phyloP scores from a whole-genome alignment of 2,797 vertebrate genomes.

The Myotis planiceps region DNA sequence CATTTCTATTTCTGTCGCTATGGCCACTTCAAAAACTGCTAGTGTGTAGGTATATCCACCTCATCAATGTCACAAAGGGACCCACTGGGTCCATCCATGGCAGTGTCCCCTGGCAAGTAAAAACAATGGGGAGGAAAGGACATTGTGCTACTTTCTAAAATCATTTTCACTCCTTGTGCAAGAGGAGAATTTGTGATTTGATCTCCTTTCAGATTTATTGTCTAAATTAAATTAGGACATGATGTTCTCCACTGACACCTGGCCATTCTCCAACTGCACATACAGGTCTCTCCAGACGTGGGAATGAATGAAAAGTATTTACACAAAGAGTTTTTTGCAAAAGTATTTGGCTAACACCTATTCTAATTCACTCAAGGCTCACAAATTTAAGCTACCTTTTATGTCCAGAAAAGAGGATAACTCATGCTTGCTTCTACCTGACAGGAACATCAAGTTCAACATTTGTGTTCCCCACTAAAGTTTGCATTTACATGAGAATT shows the following conservation, averaged over 20 bases:
- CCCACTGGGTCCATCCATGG: background rate
- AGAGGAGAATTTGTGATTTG: background rate
- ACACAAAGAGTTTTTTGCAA: background rate
- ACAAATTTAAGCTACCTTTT: background rate
- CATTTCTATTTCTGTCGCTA: constrained; percentile 24
- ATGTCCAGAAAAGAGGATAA: constrained; percentile 8
- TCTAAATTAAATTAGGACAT: background rate
- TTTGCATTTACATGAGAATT: constrained; percentile 74
- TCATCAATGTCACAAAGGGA: background rate
- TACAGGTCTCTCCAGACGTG: background rate
- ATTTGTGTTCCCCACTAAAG: constrained; percentile 47
- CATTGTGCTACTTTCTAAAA: background rate
- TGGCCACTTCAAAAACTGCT: background rate
- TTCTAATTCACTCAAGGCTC: background rate
- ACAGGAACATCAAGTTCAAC: constrained; percentile 48
- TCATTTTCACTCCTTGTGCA: background rate
- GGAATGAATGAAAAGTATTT: background rate
- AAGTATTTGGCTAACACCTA: background rate
- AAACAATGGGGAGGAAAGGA: background rate
- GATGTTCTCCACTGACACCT: background rate
- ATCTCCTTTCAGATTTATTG: background rate
- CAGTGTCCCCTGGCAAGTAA: background rate
- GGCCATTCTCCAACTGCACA: background rate
- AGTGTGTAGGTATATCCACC: background rate
- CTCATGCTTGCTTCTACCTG: constrained; percentile 12